Percentiles rank a stretch among this genome's conserved stretches.
Evolutionary conservation across 1,140 invertebrate genomes (phyloP).

Genomic region (Drosophila quadrilineata): DNA sequence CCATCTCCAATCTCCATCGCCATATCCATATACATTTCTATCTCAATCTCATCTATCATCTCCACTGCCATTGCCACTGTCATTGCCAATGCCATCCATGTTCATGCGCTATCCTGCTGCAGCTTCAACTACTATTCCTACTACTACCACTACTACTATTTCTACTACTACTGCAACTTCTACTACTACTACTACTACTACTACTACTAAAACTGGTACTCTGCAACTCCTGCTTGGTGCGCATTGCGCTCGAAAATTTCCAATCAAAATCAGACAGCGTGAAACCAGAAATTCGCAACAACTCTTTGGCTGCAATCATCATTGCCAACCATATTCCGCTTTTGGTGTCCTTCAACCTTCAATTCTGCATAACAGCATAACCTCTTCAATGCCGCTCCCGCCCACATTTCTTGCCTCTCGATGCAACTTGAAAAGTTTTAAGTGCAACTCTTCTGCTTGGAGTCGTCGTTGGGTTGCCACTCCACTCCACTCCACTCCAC

Average conservation of each 20-base stretch:
- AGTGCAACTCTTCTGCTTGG: too few species aligned
- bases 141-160: too few species aligned
- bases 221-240: conserved; percentile 42
- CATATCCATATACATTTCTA: conserved; percentile 51
- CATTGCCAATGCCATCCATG: too few species aligned
- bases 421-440: conserved; percentile 26
- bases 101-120: too few species aligned
- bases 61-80: neutral
- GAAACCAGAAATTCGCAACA: conserved; percentile 71
- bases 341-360: conserved; percentile 12
- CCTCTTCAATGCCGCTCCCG: neutral
- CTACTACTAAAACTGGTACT: too few species aligned
- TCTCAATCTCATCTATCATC: conserved; percentile 19
- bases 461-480: too few species aligned
- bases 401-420: neutral
- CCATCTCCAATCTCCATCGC: conserved; percentile 26
- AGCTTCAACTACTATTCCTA: too few species aligned
- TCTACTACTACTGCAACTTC: too few species aligned
- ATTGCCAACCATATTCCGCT: conserved; percentile 9
- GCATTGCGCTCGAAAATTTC: conserved; percentile 47
- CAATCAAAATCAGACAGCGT: conserved; percentile 73
- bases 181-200: too few species aligned
- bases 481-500: too few species aligned
- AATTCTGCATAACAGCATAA: conserved; percentile 3
- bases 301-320: conserved; percentile 52